These are phyloP conservation scores for Troides oblongomaculatus DNA, from an alignment of 2,888 invertebrate genomes.

Conservation along the genomic window DNA sequence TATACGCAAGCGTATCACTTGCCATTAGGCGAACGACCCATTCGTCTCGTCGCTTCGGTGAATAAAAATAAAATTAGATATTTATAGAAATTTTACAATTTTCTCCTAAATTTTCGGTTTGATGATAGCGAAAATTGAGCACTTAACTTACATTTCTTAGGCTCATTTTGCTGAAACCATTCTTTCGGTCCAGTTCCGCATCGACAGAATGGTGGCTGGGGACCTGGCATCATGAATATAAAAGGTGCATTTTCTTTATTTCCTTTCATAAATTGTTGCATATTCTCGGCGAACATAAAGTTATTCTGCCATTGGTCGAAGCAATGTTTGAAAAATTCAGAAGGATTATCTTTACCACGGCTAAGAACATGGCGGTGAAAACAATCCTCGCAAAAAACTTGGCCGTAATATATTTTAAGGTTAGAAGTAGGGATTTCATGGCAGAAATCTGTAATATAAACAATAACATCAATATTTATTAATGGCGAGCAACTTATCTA, in stretches of 20 bases:
- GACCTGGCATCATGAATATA: constrained; percentile 63
- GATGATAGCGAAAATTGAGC: too few relatives aligned
- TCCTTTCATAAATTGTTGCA: constrained; percentile 60
- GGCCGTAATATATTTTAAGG: constrained; percentile 70
- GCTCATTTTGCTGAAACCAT: constrained; percentile 55
- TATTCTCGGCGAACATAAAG: constrained; percentile 55
- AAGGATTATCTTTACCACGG: constrained; percentile 57
- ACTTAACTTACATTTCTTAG: constrained; percentile 59
- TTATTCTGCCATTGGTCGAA: constrained; percentile 71
- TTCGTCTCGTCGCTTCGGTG: too few relatives aligned
- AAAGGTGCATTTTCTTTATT: constrained; percentile 54
- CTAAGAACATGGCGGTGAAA: constrained; percentile 61
- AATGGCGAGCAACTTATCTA: too few relatives aligned
- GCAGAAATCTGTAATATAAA: constrained; percentile 55
- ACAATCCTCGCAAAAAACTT: constrained; percentile 71
- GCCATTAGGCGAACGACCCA: too few relatives aligned
- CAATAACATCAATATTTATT: neutral
- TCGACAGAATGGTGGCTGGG: constrained; percentile 56
- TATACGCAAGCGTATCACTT: too few relatives aligned
- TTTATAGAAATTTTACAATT: too few relatives aligned
- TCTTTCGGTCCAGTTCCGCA: constrained; percentile 56
- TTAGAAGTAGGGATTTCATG: constrained; percentile 55
- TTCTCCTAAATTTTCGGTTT: too few relatives aligned
- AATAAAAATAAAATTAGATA: too few relatives aligned
- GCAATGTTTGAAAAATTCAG: constrained; percentile 67